Percentiles rank a stretch among this genome's conserved stretches.
These are phyloP conservation scores for Eucriotettix oculatus DNA, from an alignment of 2,888 invertebrate species.

Conservation along the genomic window DNA sequence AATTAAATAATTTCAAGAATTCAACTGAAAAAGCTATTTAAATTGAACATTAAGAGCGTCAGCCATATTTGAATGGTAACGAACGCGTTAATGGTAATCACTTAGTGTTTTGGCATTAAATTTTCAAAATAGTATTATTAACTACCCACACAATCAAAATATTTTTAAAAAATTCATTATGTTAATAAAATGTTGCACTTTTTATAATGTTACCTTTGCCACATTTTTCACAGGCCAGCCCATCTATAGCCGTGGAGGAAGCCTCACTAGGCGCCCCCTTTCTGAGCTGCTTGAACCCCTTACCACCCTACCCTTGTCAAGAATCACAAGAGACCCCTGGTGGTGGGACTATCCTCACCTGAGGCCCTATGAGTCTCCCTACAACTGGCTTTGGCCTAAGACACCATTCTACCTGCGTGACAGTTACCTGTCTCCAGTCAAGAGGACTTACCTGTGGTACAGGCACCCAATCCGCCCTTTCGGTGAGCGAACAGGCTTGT, in stretches of 20 bases:
- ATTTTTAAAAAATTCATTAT: too few relatives aligned
- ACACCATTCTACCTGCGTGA: conserved; percentile 60
- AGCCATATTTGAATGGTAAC: too few relatives aligned
- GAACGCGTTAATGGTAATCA: too few relatives aligned
- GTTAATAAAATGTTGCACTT: too few relatives aligned
- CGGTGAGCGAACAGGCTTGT: conserved; percentile 44
- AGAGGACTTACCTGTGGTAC: conserved; percentile 81
- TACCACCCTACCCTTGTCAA: conserved; percentile 57
- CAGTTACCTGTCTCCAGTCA: conserved; percentile 80
- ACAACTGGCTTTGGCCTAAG: conserved; percentile 22
- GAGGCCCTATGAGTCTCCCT: conserved; percentile 49
- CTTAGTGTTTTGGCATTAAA: too few relatives aligned
- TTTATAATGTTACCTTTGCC: background rate
- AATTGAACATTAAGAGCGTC: too few relatives aligned
- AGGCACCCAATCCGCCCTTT: conserved; percentile 80
- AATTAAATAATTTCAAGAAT: too few relatives aligned
- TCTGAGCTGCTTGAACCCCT: conserved; percentile 64
- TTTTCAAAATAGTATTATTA: too few relatives aligned
- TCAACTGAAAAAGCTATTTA: too few relatives aligned
- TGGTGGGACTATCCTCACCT: conserved; percentile 74
- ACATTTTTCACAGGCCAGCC: conserved; percentile 40
- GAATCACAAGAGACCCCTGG: conserved; percentile 76
- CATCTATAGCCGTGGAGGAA: conserved; percentile 50
- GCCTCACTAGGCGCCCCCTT: conserved; percentile 32
- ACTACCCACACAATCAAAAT: too few relatives aligned